These are phyloP conservation scores for Clamator glandarius DNA, from an alignment of 2,797 vertebrate species.

Conservation along the genomic window DNA sequence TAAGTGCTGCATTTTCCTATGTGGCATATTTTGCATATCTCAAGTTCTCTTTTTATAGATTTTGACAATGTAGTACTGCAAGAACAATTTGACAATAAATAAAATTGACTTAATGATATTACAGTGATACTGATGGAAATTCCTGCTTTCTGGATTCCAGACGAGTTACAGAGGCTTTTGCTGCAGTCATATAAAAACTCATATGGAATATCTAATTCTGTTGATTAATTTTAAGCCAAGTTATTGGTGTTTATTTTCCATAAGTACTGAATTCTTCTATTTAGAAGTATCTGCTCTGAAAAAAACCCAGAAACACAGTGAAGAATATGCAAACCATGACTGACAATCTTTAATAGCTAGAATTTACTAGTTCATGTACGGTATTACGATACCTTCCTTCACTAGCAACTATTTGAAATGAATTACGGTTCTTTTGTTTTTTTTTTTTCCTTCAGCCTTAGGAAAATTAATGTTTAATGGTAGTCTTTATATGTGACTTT, in stretches of 20 bases:
- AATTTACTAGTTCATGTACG: background rate
- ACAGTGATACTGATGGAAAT: background rate
- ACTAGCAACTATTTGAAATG: background rate
- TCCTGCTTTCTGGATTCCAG: background rate
- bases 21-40: conserved; percentile 42
- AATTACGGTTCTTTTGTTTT: background rate
- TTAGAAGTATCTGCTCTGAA: background rate
- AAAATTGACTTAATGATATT: conserved; percentile 52
- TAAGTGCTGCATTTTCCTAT: conserved; percentile 11
- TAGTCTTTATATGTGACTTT: background rate
- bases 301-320: background rate
- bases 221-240: conserved; percentile 23
- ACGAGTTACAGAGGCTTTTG: conserved; percentile 26
- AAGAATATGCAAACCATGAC: background rate
- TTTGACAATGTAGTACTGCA: conserved; percentile 50
- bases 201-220: conserved; percentile 41
- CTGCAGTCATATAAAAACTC: conserved; percentile 13
- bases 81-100: conserved; percentile 39
- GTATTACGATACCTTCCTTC: background rate
- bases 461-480: background rate
- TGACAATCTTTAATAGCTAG: background rate
- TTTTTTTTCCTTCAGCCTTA: background rate
- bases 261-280: background rate
- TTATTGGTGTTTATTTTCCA: background rate
- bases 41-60: conserved; percentile 20